phyloP scores from a whole-genome alignment of 92 coral and sea anemone genomes.

The Porites evermanni region DNA sequence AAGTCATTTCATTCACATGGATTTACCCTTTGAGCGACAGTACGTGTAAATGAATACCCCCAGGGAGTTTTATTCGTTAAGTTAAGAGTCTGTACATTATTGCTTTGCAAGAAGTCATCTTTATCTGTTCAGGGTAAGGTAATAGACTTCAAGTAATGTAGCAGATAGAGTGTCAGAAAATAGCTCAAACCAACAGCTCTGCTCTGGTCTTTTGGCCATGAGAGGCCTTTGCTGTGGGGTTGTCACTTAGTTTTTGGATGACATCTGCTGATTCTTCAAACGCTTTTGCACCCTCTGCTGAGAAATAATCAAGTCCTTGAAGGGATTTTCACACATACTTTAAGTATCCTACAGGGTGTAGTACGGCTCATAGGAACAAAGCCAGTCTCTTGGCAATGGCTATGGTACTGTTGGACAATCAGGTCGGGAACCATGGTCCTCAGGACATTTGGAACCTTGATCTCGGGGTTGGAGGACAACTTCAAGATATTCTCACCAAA shows the following conservation, averaged over 20 bases:
- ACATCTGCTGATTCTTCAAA: constrained; percentile 6
- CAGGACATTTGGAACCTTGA: constrained; percentile 51
- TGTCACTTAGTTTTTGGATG: not conserved
- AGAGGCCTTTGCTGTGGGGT: constrained; percentile 19
- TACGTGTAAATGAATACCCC: not conserved
- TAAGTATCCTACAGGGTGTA: constrained; percentile 10
- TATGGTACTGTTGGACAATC: constrained; percentile 20
- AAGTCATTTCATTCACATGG: constrained; percentile 5
- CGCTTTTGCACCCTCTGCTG: constrained; percentile 23
- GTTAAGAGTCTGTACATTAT: constrained; percentile 13
- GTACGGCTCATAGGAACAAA: constrained; percentile 26
- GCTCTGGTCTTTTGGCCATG: constrained; percentile 33
- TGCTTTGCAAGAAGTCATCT: constrained; percentile 10
- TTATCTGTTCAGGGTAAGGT: not conserved
- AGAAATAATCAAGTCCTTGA: constrained; percentile 30
- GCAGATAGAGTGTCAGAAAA: not conserved
- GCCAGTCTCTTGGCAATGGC: constrained; percentile 16
- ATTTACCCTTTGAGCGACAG: not conserved
- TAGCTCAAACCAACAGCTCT: constrained; percentile 4
- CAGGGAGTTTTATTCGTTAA: not conserved
- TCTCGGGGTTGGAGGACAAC: constrained; percentile 15
- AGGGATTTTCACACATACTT: constrained; percentile 25
- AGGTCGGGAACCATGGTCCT: constrained; percentile 27
- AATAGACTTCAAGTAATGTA: constrained; percentile 4
- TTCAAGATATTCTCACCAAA: constrained; percentile 46